Evolutionary conservation across 2,113 vertebrate genomes (phyloP), one percentile per base, ranked within the genome.

Genomic region (Megaptera novaeangliae): DNA sequence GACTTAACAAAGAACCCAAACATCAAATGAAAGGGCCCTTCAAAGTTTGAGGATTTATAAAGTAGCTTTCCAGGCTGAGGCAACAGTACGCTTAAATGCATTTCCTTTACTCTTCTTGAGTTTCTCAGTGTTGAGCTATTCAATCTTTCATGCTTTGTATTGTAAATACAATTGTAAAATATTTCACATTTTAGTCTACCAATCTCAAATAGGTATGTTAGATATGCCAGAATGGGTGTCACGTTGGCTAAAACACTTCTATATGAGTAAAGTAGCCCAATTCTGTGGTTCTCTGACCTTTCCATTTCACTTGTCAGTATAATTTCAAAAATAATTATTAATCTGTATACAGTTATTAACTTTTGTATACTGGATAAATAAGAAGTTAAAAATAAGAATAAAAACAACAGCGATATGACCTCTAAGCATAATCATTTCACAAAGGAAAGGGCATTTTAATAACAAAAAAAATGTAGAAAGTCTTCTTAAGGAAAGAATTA

Each of bases 281-380:
- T 59, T 91, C 9, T 77, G 52, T 64, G 55, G 15, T 72, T 91
- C 41, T 66, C 17, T 72, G 57, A 64, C 3, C 34, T 83, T 87
- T 91, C 23, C 4, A 1, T 78, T 88, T 96, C 7, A 87, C 23
- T 69, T 83, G 0, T 75, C 36, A 84, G 14, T 59, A 75, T 17
- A 89, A 87, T 84, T 87, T 80, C 20, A 88, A 86, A 95, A 91
- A 34, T 93, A 93, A 91, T 15, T 95, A 15, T 69, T 55, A 91
- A 69, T 46, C 41, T 69, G 31, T 49, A 63, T 57, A 66, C 27
- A 86, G 27, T 75, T 64, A 75, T 6, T 80, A 84, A 72, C 7
- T 75, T 83, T 82, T 86, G 7, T 75, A 90, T 69, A 41, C 20
- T 93, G 10, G 21, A 49, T 41, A 80, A 87, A 29, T 39, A 75